These are phyloP conservation scores for Drosophila obscura DNA, from an alignment of 1,140 invertebrate species.

Conservation along the genomic window DNA sequence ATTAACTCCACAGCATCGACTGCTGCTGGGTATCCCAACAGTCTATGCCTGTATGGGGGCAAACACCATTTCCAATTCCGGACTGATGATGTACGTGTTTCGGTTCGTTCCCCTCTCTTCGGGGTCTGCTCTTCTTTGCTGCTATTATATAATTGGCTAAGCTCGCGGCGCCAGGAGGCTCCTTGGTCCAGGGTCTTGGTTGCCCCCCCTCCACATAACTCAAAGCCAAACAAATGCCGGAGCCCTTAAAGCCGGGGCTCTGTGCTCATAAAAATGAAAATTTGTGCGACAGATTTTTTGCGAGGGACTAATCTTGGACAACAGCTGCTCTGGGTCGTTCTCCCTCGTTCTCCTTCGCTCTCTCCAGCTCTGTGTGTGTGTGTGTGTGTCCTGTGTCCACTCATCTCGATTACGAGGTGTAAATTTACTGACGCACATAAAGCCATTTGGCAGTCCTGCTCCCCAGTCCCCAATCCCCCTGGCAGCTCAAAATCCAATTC, in stretches of 20 bases:
- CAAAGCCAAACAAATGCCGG: slow-evolving; percentile 40
- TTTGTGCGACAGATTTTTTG: slow-evolving; percentile 75
- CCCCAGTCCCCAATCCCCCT: slow-evolving; percentile 2
- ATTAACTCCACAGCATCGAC: neutral
- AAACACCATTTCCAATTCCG: slow-evolving; percentile 36
- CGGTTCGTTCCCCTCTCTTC: slow-evolving; percentile 1
- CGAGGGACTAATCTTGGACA: slow-evolving; percentile 70
- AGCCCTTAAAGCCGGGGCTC: slow-evolving; percentile 31
- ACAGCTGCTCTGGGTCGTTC: slow-evolving; percentile 57
- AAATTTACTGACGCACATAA: slow-evolving; percentile 81
- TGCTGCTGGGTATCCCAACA: neutral
- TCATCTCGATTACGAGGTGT: slow-evolving; percentile 82
- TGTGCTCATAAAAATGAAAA: slow-evolving; percentile 75
- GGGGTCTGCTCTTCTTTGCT: slow-evolving; percentile 19
- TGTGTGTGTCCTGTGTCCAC: slow-evolving; percentile 51
- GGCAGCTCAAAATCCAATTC: slow-evolving; percentile 76
- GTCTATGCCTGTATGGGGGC: slow-evolving; percentile 16
- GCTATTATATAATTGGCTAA: slow-evolving; percentile 66
- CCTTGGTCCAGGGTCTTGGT: slow-evolving; percentile 10
- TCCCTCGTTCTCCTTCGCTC: slow-evolving; percentile 18
- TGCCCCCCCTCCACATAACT: slow-evolving; percentile 20
- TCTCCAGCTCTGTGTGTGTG: slow-evolving; percentile 3
- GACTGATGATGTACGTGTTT: slow-evolving; percentile 49
- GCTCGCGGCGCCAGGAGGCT: slow-evolving; percentile 28
- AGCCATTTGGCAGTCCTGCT: slow-evolving; percentile 62